Evolutionary conservation across 2,888 invertebrate species (phyloP), one percentile per base, ranked within the genome.

Genomic region (Lithophane semibrunnea): DNA sequence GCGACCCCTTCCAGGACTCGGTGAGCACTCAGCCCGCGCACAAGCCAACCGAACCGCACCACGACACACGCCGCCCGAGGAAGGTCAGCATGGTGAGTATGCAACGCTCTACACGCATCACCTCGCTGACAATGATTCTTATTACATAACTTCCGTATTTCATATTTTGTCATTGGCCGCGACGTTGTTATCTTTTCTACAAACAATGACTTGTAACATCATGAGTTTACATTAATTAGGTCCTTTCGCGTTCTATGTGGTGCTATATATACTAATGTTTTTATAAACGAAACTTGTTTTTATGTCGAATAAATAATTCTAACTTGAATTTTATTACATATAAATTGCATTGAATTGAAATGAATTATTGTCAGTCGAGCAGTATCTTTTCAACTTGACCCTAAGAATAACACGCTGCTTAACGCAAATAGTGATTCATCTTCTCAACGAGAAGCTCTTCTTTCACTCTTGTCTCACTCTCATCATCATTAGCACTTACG

Each of bases 51-150:
- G 97, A 97, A 95, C 94, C 97, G 96, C 96, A 95, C 94, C 94
- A 95, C 94, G 95, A 95, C 89, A 93, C 96, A 94, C 96, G 96
- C 92, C 96, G 96, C 80, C 93, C 94, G 97, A 98, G 99, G 97
- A 99, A 99, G 98, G 99, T 99, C 97, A 98, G 98, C 97, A 98
- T 98, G 98, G 98, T 98, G 98, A 98, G 98, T 98, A 97, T 95
- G 93, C 91, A 91, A 88, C 87, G 88, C 90, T 92, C 91, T 87
- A 73, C 86, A 86, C 93, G 90, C 92, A 91, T 90, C 88, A 83
- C 79, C 91, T 91, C 92, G 92, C 94, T 94, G 94, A 92, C 94
- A 94, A 95, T 94, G 92, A 93, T 95, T 95, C 93, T 71, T 29
- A 21, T 67, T 44, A 65, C 29, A 21, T 60, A 84, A 49, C 29